phyloP scores from a whole-genome alignment of 2,113 vertebrate species.

The Phyllostomus hastatus region DNA sequence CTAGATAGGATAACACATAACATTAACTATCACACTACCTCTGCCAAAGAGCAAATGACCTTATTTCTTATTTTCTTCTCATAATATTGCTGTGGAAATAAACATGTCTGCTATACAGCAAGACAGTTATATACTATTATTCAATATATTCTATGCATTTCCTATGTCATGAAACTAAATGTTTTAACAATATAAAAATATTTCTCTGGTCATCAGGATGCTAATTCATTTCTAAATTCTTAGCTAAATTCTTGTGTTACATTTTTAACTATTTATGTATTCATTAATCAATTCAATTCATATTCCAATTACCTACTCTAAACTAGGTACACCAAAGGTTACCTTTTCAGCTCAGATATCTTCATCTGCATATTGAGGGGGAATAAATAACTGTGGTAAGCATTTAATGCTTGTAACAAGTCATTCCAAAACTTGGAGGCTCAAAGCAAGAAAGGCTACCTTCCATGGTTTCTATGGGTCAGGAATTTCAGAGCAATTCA shows the following conservation, averaged over 20 bases:
- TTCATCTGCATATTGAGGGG: not conserved
- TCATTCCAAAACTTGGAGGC: not conserved
- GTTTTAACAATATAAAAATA: constrained; percentile 11
- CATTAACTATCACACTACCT: not conserved
- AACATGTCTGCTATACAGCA: not conserved
- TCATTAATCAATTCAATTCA: not conserved
- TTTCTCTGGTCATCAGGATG: not conserved
- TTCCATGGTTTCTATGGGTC: not conserved
- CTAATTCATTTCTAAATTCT: not conserved
- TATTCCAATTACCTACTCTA: not conserved
- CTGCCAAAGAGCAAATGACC: not conserved
- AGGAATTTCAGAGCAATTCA: not conserved
- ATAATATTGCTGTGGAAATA: not conserved
- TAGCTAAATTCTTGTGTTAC: not conserved
- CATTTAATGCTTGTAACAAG: not conserved
- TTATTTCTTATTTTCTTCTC: not conserved
- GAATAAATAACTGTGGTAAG: not conserved
- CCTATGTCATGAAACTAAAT: not conserved
- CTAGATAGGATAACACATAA: not conserved
- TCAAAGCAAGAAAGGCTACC: not conserved
- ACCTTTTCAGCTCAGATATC: not conserved
- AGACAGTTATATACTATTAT: not conserved
- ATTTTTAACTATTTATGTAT: not conserved
- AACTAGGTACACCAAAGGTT: not conserved
- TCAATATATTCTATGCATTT: not conserved